Percentiles rank a stretch among this genome's conserved stretches.
phyloP scores from a whole-genome alignment of 2,888 invertebrate species.

The Bedellia somnulentella region DNA sequence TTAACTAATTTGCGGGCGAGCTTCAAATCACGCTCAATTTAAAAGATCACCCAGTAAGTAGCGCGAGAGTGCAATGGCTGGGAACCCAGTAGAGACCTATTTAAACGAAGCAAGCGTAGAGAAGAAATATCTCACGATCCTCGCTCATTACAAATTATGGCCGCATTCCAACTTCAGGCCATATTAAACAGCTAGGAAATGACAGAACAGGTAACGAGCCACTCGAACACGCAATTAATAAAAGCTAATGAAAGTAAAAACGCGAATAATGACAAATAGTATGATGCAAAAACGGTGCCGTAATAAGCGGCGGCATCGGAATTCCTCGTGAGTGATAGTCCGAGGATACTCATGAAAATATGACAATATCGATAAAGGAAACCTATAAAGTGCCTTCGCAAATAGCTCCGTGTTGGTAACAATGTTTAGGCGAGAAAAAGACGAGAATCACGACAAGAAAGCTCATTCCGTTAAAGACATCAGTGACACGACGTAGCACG shows the following conservation, averaged over 20 bases:
- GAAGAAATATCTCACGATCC: conserved; percentile 52
- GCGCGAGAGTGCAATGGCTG: conserved; percentile 21
- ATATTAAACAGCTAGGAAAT: conserved; percentile 32
- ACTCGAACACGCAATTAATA: conserved; percentile 22
- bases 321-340: conserved; percentile 11
- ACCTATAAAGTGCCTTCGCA: no score
- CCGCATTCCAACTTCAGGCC: conserved; percentile 46
- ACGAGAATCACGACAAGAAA: conserved; percentile 27
- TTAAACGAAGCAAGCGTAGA: conserved; percentile 45
- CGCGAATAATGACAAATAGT: conserved; percentile 40
- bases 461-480: conserved; percentile 26
- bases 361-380: no score
- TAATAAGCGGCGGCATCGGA: conserved; percentile 16
- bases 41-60: conserved; percentile 13
- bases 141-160: conserved; percentile 57
- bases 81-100: conserved; percentile 50
- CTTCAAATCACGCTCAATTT: conserved; percentile 34
- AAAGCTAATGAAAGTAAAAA: conserved; percentile 38
- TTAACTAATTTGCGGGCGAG: conserved; percentile 24
- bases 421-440: no score
- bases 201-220: conserved; percentile 13
- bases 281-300: conserved; percentile 23
- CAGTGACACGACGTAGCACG: conserved; percentile 44
- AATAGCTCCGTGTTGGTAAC: no score
- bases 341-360: no score